A percentile compares a stretch with the other conserved stretches of the same genome.
Conservation (phyloP, 2,797 vertebrate genomes). For the Sebastes itinus region DNA sequence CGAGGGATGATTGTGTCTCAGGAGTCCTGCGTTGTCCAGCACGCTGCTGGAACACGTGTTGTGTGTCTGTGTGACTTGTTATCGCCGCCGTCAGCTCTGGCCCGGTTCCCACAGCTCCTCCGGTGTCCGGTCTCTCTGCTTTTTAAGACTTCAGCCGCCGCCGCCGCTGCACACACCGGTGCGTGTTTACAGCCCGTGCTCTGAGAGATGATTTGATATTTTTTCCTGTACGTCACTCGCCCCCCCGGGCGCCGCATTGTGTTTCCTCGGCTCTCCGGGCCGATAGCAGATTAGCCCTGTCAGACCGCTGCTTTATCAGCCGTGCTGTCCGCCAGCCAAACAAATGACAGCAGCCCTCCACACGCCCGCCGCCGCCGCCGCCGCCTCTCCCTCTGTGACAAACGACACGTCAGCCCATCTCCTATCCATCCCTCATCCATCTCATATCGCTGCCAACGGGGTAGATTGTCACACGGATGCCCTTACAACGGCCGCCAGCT, state of each 20-base stretch:
- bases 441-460: neutral
- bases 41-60: neutral
- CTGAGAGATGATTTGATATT: neutral
- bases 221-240: neutral
- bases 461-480: neutral
- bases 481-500: neutral
- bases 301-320: neutral
- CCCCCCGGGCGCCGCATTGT: neutral
- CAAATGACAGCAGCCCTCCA: neutral
- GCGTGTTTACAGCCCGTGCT: neutral
- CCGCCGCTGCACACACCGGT: neutral
- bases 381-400: neutral
- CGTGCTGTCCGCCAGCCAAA: neutral
- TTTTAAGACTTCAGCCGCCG: no score
- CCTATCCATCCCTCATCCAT: neutral
- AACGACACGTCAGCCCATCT: neutral
- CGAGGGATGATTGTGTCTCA: neutral
- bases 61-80: neutral
- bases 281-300: neutral
- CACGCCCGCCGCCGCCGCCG: neutral
- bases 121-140: neutral
- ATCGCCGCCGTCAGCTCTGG: no score
- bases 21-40: neutral
- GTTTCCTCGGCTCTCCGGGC: no score
- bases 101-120: neutral